These are phyloP conservation scores for Clusia tigrina DNA, from an alignment of 2,888 invertebrate species.

Conservation along the genomic window DNA sequence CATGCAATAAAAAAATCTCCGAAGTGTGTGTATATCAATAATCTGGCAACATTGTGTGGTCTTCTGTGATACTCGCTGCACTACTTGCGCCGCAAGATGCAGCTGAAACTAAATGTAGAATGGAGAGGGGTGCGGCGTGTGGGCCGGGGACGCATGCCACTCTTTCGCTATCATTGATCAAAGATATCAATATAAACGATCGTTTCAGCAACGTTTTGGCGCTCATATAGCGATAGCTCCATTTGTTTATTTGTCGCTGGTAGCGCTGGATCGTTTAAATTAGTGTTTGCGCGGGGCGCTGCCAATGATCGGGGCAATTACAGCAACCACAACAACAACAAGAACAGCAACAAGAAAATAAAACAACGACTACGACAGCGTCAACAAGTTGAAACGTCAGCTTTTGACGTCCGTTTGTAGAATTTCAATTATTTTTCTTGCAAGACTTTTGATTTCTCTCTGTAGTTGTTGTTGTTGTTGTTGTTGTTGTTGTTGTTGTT, in stretches of 20 bases:
- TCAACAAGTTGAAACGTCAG: not conserved
- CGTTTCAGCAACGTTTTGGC: no score
- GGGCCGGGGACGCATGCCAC: no score
- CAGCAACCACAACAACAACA: slow-evolving; percentile 19
- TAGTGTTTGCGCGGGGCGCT: slow-evolving; percentile 6
- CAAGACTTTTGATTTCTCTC: not conserved
- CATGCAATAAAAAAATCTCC: no score
- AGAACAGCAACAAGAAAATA: not conserved
- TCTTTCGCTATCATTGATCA: not conserved
- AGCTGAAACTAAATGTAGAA: no score
- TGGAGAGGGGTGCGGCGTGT: no score
- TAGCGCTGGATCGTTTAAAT: not conserved
- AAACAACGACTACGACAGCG: no score
- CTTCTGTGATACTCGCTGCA: no score
- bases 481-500: not conserved
- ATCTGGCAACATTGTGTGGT: no score
- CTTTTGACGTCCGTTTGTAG: slow-evolving; percentile 6
- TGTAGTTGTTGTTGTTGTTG: not conserved
- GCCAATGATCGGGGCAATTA: slow-evolving; percentile 15
- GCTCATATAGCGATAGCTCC: no score
- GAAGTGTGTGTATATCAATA: no score
- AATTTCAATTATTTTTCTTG: slow-evolving; percentile 11
- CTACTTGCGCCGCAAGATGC: no score
- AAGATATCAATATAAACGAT: not conserved
- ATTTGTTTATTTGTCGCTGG: not conserved